Evolutionary conservation across 2,113 vertebrate genomes (phyloP), one percentile per base, ranked within the genome.

Genomic region (Phylloscopus whistleri): DNA sequence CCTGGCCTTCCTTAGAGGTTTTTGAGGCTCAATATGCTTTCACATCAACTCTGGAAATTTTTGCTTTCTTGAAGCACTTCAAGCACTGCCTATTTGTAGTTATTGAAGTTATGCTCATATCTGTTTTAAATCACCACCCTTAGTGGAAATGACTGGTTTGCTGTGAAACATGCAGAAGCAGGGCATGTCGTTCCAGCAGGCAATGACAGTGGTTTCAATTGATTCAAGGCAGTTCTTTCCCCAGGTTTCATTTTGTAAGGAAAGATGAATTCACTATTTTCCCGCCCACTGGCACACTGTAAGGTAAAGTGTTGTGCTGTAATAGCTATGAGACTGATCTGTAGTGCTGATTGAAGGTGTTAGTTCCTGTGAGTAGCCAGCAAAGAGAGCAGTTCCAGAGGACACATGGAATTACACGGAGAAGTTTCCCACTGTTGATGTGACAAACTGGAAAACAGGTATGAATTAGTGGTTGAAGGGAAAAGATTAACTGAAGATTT

Each of bases 21-120:
- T 70, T 84, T 75, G 35, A 64, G 37, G 30, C 44, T 86, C 0
- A 0, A 7, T 84, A 2, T n/a, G 10, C 41, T 92, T 90, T 77
- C n/a, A 12, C 4, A 37, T 78, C 58, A 72, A 19, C 30, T 79
- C 41, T 60, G 23, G 53, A 33, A 41, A 24, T 41, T 52, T 79
- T 76, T 82, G 49, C 49, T 79, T 56, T 55, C 69, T 74, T 63
- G 41, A 70, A 70, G 60, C 8, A 9, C 37, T 80, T 78, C 10
- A 63, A 74, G 35, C 0, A 0, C 18, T 43, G 46, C 28, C 41
- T 84, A 0, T 77, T 89, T 87, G 13, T 81, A 27, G 26, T 80
- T 79, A 66, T 7, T 56, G 76, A 46, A 60, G 37, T 80, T 35
- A 26, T 0, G 3, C 26, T 87, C 0, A 0, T 60, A 41, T 56